Evolutionary conservation across 2,888 invertebrate species (phyloP), one percentile per base, ranked within the genome.

Genomic region (Lycocerus yunnanus): DNA sequence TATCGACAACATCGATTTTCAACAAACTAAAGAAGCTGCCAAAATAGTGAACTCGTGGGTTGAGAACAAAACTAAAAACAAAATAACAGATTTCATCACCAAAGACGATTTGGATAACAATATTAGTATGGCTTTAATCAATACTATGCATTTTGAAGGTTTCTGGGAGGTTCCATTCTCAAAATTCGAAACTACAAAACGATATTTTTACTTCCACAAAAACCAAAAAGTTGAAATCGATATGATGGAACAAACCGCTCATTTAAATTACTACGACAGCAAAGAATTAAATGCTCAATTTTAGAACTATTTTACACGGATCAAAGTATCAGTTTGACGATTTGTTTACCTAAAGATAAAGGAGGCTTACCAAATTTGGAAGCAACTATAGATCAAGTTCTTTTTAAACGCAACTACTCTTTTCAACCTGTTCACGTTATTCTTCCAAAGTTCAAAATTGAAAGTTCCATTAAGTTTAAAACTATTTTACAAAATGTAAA

Each of bases 1-100:
- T 5, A 88, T 92, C 3, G 89, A 92, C 75, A 81, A 81, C 69
- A 70, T 86, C 1, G 80, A 85, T 71, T 84, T 83, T 66, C 20
- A 18, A 10, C 15, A 72, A 58, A 65, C n/a, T 3, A 27, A 27
- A 18, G 15, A n/a, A 63, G 81, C 86, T 0, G 83, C 85, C 0
- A 24, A 74, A 4, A 73, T 58, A 2, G 86, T 86, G 11, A 87
- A 87, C 76, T 66, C 80, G 21, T 87, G 86, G 86, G 85, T 87
- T 1, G 83, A 84, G 74, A 66, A 79, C 9, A 82, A 84, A 72
- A 86, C 87, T 8, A 82, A 84, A 71, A 73, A 84, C 24, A 85
- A 84, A 80, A 86, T 86, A 21, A 79, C 83, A 21, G 75, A 84
- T 66, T 65, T 87, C 4, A 77, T 86, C 10, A 66, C 67, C 5